phyloP scores from a whole-genome alignment of 35 echinoderm and acorn worm genomes.

The Diadema setosum region DNA sequence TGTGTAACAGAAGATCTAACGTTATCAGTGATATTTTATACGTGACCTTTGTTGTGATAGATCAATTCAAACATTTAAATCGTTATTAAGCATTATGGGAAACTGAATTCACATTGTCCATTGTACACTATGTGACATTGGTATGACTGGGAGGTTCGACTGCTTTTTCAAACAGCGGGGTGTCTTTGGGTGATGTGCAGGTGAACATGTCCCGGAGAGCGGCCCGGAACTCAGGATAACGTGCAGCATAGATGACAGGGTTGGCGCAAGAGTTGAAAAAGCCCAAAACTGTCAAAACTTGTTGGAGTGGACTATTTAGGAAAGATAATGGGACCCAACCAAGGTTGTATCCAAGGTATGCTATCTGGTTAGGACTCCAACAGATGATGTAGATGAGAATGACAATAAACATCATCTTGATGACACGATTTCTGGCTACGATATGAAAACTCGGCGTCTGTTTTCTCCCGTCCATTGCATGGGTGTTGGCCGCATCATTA shows the following conservation, averaged over 20 bases:
- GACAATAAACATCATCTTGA: conserved; percentile 47
- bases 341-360: conserved; percentile 29
- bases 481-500: neutral
- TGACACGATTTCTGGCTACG: conserved; percentile 13
- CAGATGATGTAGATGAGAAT: conserved; percentile 50
- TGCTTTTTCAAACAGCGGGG: neutral
- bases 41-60: no score
- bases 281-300: neutral
- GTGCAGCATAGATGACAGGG: conserved; percentile 57
- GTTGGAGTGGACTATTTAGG: conserved; percentile 15
- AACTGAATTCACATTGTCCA: no score
- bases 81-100: no score
- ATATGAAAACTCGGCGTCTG: neutral
- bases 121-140: no score
- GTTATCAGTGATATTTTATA: no score
- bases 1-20: no score
- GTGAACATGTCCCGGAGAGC: neutral
- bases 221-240: neutral
- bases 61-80: no score
- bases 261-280: conserved; percentile 63
- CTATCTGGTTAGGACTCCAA: conserved; percentile 44
- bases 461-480: neutral
- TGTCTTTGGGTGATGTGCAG: neutral
- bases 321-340: neutral
- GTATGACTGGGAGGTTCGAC: no score